phyloP scores from a whole-genome alignment of 2,888 invertebrate species.

The Philereme vetulata region DNA sequence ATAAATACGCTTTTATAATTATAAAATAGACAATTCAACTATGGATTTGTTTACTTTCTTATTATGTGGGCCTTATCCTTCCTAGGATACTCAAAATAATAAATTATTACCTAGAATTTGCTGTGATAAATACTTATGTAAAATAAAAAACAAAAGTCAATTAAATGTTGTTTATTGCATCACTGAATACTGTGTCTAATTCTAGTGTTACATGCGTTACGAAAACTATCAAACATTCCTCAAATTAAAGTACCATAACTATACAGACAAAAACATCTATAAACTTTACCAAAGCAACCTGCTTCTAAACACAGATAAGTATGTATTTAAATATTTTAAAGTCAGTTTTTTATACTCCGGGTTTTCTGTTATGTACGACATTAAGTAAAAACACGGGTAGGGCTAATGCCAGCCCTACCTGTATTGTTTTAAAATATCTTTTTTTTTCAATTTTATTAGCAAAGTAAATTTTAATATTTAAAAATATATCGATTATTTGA shows the following conservation, averaged over 20 bases:
- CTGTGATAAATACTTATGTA: not conserved
- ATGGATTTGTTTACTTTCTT: too few relatives aligned
- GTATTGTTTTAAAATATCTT: too few relatives aligned
- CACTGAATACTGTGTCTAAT: slow-evolving; percentile 77
- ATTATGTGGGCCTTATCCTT: too few relatives aligned
- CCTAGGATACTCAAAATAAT: too few relatives aligned
- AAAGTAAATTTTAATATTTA: too few relatives aligned
- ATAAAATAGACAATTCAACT: too few relatives aligned
- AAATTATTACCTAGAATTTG: not conserved
- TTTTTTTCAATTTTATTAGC: too few relatives aligned
- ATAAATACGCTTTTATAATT: too few relatives aligned
- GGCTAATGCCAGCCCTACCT: too few relatives aligned
- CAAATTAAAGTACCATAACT: slow-evolving; percentile 60
- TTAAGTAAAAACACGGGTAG: not conserved
- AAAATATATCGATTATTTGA: too few relatives aligned
- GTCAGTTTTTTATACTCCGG: not conserved
- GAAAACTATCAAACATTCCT: slow-evolving; percentile 51
- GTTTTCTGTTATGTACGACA: not conserved
- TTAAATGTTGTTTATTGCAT: slow-evolving; percentile 74
- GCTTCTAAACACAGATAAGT: slow-evolving; percentile 31
- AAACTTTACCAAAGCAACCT: slow-evolving; percentile 66
- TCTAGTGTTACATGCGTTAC: slow-evolving; percentile 72
- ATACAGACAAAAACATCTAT: slow-evolving; percentile 63
- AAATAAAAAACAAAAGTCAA: slow-evolving; percentile 22
- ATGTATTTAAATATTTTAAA: slow-evolving; percentile 2